Evolutionary conservation across 1,140 invertebrate species (phyloP), one percentile per base, ranked within the genome.

Genomic region (Danaus melanippus): DNA sequence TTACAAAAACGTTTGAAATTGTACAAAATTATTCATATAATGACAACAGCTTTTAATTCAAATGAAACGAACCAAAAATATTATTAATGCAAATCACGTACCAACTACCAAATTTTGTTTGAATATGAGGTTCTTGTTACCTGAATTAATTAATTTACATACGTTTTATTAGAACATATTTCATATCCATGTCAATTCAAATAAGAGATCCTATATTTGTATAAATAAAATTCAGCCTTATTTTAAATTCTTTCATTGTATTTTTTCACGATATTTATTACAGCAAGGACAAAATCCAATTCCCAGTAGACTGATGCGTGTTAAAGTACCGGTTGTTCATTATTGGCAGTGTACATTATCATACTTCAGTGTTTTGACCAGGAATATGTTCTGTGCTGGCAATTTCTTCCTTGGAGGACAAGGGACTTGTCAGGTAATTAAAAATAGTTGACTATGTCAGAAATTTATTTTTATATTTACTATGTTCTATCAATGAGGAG

Each of bases 301-400:
- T 8, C 83, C 84, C 5, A 73, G 83, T 5, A 59, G 71, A 5
- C 54, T 86, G 53, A 84, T 81, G 79, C 64, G 61, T 7, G 81
- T 84, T 2, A 47, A 69, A 41, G 64, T 84, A 1, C 71, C 76
- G 0, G 76, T 86, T n/a, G 71, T 84, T 0, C 58, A 52, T 10
- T 67, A 56, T 42, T 42, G 10, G 1, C 43, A 49, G 10, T 86
- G 84, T 42, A 45, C 46, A 1, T 11, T 71, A 0, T 59, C 54
- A 0, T 81, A 81, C 43, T 43, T 52, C 0, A 56, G 64, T 0
- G 59, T 73, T 0, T 54, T 86, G 1, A 87, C 84, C 7, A 53
- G 63, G 6, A 81, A 87, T 44, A 82, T 84, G 84, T 78, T 78
- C 53, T 88, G 87, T 44, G 84, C 63, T 5, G 86, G 85, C 1